Base-by-base conservation (phyloP, 2,113 vertebrate species). In the Cavia aperea region DNA sequence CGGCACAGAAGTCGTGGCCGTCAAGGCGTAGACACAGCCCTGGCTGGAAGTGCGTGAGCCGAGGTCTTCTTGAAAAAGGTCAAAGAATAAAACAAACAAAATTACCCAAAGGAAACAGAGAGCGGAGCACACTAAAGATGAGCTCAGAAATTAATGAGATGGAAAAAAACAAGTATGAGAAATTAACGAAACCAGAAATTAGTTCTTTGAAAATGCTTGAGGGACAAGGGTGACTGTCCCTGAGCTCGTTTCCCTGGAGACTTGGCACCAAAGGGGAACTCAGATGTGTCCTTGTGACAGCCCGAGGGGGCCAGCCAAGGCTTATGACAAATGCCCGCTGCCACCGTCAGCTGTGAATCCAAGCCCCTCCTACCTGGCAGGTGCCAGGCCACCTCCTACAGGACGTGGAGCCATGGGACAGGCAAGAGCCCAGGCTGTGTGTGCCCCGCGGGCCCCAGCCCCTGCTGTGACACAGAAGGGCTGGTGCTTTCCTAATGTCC, bases 1-100 rank as follows among this genome's bases (percentile, higher is more conserved):
- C 43, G 0, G 60, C 2, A 2, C 39, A 26, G 43, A n/a, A 84
- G 21, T 58, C 18, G 3, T 0, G 60, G 39, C 31, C 11, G 0
- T 58, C 23, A 31, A 11, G 33, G 39, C 54, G 51, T 46, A 70
- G 56, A 73, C 90, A n/a, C 49, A 68, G 70, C 68, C 46, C 5
- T 13, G 19, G 46, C 72, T 82, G 89, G 14, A 43, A 75, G 72
- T 56, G 68, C 72, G 82, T 9, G 82, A 70, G 46, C 77, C 56
- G 23, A 49, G 31, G 21, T 56, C 51, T 43, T 36, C 19, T 63
- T 73, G 49, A 43, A 93, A 18, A 77, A 36, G 7, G 31, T 24
- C 36, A n/a, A 54, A n/a, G 51, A 18, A 31, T 23, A 21, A 72
- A 72, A 68, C 54, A 88, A 79, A 56, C 68, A 88, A 73, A 70